Conservation (phyloP, 2,888 invertebrate genomes). For the Ophioninae sp. region DNA sequence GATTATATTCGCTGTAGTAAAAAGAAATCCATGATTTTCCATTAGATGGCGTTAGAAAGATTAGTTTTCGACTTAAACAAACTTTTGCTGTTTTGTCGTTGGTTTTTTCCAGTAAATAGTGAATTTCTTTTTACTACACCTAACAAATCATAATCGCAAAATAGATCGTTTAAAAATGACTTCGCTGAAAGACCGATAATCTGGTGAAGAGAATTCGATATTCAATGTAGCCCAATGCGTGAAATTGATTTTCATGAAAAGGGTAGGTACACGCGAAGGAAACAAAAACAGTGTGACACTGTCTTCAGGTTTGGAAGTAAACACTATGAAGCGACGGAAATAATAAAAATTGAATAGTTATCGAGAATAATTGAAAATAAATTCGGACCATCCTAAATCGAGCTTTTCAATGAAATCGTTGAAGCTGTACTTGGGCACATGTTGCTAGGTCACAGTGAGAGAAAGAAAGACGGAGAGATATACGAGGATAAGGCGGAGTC, state of each 20-base stretch:
- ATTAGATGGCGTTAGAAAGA: too few species aligned
- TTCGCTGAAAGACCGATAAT: not conserved
- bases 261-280: not conserved
- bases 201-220: not conserved
- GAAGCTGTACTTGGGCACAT: conserved; percentile 21
- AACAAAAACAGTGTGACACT: not conserved
- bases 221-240: not conserved
- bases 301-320: not conserved
- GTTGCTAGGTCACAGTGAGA: not conserved
- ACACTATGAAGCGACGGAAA: not conserved
- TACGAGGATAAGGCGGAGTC: conserved; percentile 36
- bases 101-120: too few species aligned
- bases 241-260: not conserved
- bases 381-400: conserved; percentile 72
- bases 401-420: conserved; percentile 74
- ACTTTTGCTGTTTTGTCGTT: too few species aligned
- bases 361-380: conserved; percentile 76
- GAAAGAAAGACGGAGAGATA: not conserved
- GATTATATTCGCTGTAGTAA: too few species aligned
- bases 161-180: not conserved
- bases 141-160: not conserved
- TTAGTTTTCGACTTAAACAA: too few species aligned
- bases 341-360: conserved; percentile 65
- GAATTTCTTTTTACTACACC: too few species aligned
- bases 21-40: too few species aligned